Conservation (phyloP, 2,797 vertebrate species). For the Labeo calbasu region DNA sequence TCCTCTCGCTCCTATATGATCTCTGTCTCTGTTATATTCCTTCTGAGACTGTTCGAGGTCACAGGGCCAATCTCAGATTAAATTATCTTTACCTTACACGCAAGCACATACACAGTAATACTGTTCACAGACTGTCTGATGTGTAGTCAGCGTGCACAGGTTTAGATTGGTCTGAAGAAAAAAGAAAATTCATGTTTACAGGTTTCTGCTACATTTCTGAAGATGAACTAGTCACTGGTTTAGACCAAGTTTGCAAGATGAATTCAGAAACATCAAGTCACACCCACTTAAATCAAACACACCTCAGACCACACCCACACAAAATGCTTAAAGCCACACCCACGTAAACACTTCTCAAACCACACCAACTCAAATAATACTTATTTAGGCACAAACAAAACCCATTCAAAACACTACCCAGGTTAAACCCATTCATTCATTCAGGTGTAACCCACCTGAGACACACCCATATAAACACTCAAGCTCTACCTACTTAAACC, state of each 20-base stretch:
- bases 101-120: neutral
- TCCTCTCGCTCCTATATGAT: conserved; percentile 1
- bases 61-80: conserved; percentile 1
- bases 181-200: neutral
- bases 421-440: neutral
- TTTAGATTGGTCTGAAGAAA: neutral
- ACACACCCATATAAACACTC: neutral
- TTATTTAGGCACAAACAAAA: neutral
- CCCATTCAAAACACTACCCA: neutral
- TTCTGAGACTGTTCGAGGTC: conserved; percentile 5
- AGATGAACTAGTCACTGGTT: neutral
- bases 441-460: neutral
- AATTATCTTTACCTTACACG: conserved; percentile 12
- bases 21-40: neutral
- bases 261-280: neutral
- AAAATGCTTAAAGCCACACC: neutral
- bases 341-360: neutral
- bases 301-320: conserved; percentile 13
- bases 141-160: neutral
- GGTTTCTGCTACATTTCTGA: neutral
- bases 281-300: neutral
- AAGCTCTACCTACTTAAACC: neutral
- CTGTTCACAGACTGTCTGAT: neutral
- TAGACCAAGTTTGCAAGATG: neutral
- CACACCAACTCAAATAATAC: neutral